Evolutionary conservation across 2,113 vertebrate genomes (phyloP).

Genomic region (Taurulus bubalis): DNA sequence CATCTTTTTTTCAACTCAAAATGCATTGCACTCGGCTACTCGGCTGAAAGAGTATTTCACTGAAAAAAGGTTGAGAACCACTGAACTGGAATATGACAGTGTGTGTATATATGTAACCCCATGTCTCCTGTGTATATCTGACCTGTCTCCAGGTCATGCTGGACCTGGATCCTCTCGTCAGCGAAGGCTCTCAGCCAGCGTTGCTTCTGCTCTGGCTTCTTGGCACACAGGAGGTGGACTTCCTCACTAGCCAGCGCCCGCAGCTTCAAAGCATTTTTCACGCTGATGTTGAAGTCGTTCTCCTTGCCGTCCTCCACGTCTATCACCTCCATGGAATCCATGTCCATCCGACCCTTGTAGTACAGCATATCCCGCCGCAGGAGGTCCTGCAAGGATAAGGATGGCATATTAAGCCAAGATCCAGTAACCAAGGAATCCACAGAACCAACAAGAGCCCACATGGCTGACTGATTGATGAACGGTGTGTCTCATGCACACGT

Average conservation of each 20-base stretch:
- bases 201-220: constrained; percentile 94
- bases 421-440: background rate
- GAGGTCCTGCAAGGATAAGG: constrained; percentile 85
- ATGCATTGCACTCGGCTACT: too few relatives aligned
- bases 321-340: constrained; percentile 91
- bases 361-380: constrained; percentile 93
- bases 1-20: too few relatives aligned
- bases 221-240: constrained; percentile 91
- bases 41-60: too few relatives aligned
- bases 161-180: constrained; percentile 92
- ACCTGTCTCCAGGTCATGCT: constrained; percentile 93
- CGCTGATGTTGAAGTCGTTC: constrained; percentile 90
- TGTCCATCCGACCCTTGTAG: constrained; percentile 92
- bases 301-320: constrained; percentile 94
- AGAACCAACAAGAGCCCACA: background rate
- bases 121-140: constrained; percentile 5
- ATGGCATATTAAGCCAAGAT: background rate
- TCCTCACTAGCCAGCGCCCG: constrained; percentile 82
- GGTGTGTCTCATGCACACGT: background rate
- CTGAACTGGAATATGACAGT: too few relatives aligned
- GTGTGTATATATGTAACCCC: too few relatives aligned
- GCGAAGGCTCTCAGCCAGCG: constrained; percentile 93
- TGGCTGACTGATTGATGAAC: background rate
- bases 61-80: too few relatives aligned
- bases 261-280: constrained; percentile 93